These are phyloP conservation scores for Scaptodrosophila lebanonensis DNA, from an alignment of 1,140 invertebrate genomes.

Conservation along the genomic window DNA sequence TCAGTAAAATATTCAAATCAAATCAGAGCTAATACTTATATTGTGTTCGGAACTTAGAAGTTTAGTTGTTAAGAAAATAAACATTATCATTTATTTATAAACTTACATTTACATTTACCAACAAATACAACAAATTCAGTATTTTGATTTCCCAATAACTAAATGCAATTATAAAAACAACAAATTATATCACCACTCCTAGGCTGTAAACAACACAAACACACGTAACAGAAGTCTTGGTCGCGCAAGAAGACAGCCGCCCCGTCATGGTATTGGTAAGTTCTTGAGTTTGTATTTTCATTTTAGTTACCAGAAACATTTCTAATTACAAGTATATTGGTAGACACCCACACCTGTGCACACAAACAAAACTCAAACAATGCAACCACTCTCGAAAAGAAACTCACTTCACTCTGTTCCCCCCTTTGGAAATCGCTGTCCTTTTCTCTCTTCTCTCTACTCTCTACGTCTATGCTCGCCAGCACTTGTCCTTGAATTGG, in stretches of 20 bases:
- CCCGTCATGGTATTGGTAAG: constrained; percentile 78
- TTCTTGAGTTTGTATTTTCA: constrained; percentile 22
- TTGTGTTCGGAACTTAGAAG: constrained; percentile 1
- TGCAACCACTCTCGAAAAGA: neutral
- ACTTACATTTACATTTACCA: constrained; percentile 1
- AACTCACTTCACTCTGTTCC: neutral
- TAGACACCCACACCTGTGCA: constrained; percentile 15
- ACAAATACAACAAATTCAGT: constrained; percentile 8
- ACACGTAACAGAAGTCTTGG: constrained; percentile 78
- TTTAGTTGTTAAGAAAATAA: constrained; percentile 15
- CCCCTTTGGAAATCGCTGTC: neutral
- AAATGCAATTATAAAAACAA: constrained; percentile 29
- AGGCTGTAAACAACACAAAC: constrained; percentile 78
- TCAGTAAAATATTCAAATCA: no score
- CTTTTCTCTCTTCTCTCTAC: constrained; percentile 2
- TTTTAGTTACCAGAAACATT: constrained; percentile 19
- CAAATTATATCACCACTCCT: constrained; percentile 65
- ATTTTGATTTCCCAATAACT: constrained; percentile 5
- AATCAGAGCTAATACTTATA: no score
- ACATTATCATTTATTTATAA: neutral
- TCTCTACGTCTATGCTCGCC: constrained; percentile 10
- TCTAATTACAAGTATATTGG: neutral
- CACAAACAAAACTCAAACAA: constrained; percentile 13
- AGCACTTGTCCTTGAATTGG: no score
- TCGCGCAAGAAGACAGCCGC: constrained; percentile 77